Base-by-base conservation (phyloP, 2,888 invertebrate species). In the Cinara cedri region DNA sequence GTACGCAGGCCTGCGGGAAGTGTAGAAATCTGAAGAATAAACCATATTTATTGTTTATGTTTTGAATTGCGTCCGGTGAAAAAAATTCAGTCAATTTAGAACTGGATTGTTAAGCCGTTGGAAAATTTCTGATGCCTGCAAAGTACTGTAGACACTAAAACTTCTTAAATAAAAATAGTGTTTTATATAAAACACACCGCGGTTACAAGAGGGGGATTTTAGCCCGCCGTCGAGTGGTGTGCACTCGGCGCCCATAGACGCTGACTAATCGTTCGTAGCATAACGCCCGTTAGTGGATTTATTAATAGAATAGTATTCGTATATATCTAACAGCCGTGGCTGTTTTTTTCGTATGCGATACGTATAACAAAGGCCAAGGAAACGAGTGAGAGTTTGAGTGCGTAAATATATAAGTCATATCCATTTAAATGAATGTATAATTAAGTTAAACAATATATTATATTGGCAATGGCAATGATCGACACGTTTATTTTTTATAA, bases 11-110 rank as follows among this genome's bases (percentile, higher is more conserved):
- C 94, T 91, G 88, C 94, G 92, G 87, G 92, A 93, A 85, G 94
- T 94, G 88, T 93, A 93, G 88, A 93, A 95, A 89, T 94, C 94
- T 90, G 93, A 92, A 89, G 94, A 93, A 92, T 94, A 94, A 88
- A 94, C 94, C 94, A 95, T 95, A 87, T 88, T 90, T 85, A 82
- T 51, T 13, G 34, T 34, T 42, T 13, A 11, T n/a, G n/a, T n/a
- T 63, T 63, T n/a, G 49, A 14, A 60, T 10, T 26, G 24, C 49
- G 26, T 13, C 16, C 49, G 49, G 4, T 11, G 44, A 11, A 24
- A 57, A 19, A 19, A 34, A 46, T 10, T 6, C 54, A 16, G 24
- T 9, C 46, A 34, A n/a, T 46, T 13, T 46, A 63, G 24, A 26
- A 54, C 49, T 10, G 66, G 24, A 24, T n/a, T 4, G 57, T 11